Base-by-base conservation (phyloP, 2,888 invertebrate genomes). In the Lamellibrachia columna region DNA sequence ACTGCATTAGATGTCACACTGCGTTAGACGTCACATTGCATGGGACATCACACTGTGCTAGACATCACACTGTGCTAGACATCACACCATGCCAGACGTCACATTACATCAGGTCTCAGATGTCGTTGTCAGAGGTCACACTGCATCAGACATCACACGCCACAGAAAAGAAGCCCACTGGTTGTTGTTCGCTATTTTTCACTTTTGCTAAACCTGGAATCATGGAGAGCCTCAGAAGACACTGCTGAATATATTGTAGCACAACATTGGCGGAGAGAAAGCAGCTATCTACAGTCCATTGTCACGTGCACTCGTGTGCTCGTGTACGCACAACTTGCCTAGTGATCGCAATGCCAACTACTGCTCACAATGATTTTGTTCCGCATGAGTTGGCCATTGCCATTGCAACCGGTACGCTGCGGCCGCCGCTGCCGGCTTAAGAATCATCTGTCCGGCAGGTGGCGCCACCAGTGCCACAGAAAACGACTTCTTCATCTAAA, bases 381-480 rank as follows among this genome's bases (percentile, higher is more conserved):
- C 75, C 4, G 6, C 22, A 75, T n/a, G 75, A 75, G 75, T 75
- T 22, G 75, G 75, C 75, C 6, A n/a, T 75, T 22, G 75, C 75
- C 75, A n/a, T 75, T 15, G 75, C 75, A 75, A 75, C 75, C 75
- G n/a, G 75, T 75, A 75, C 75, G 75, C n/a, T 75, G 75, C n/a
- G 3, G 75, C 75, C 75, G n/a, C 75, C 22, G 75, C 75, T n/a
- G n/a, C 75, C 22, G 22, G 22, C 75, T 11, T 75, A n/a, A 75
- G n/a, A 75, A 22, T 75, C 75, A 75, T 75, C 75, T 15, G 75
- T 75, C 22, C 75, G 4, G 75, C 75, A 75, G 75, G 75, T 75
- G 75, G 75, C 75, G 75, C 75, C 22, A 22, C 75, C 75, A 15
- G 22, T 75, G 75, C 75, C 75, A 75, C 75, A 22, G 75, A 75